Conservation (phyloP, 2,888 invertebrate species). For the Zygothrica quintamaculata region DNA sequence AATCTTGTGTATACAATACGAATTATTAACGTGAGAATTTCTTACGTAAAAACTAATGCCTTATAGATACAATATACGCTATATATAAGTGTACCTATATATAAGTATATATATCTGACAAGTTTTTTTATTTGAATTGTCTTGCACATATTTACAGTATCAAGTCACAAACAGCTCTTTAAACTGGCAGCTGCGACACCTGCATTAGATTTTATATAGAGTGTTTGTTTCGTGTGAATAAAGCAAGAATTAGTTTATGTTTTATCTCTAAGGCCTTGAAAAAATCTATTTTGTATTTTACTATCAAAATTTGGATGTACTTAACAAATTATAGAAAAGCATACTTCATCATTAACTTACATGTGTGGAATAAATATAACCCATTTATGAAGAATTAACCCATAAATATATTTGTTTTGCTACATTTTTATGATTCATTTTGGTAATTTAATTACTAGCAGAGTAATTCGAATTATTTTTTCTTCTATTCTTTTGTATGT, state of each 20-base stretch:
- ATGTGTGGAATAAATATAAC: too few relatives aligned
- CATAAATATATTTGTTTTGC: slow-evolving; percentile 26
- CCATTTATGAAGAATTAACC: too few relatives aligned
- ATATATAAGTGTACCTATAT: slow-evolving; percentile 3
- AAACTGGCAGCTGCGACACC: slow-evolving; percentile 22
- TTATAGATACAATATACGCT: slow-evolving; percentile 19
- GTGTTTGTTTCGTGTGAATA: too few relatives aligned
- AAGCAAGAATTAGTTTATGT: too few relatives aligned
- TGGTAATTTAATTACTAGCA: slow-evolving; percentile 46
- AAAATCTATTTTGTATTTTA: too few relatives aligned
- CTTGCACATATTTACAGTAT: too few relatives aligned
- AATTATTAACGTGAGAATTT: slow-evolving; percentile 77
- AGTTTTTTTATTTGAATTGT: too few relatives aligned
- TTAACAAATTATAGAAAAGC: too few relatives aligned
- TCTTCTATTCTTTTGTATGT: slow-evolving; percentile 8
- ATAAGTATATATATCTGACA: background rate
- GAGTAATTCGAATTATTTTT: slow-evolving; percentile 21
- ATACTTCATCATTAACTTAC: too few relatives aligned
- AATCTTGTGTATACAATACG: slow-evolving; percentile 66
- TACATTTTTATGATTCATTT: slow-evolving; percentile 31
- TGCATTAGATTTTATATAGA: slow-evolving; percentile 41
- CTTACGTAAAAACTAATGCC: slow-evolving; percentile 60
- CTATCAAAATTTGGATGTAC: too few relatives aligned
- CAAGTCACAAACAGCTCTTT: slow-evolving; percentile 32
- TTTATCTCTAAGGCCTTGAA: too few relatives aligned